Evolutionary conservation across 2,113 vertebrate genomes (phyloP).

Genomic region (Isichthys henryi): DNA sequence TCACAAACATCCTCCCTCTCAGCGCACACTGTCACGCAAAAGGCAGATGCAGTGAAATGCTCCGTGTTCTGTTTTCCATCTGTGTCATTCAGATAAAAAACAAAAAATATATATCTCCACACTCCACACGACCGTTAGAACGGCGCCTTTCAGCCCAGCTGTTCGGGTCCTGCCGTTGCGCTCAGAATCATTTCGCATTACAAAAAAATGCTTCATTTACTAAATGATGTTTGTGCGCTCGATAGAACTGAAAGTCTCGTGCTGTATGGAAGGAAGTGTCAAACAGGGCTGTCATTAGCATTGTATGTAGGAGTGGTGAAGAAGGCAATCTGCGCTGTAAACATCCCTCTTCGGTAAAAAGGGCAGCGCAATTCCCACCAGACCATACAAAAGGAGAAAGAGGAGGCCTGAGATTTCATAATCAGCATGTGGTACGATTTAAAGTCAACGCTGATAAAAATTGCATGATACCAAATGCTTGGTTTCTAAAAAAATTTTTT

Average conservation of each 20-base stretch:
- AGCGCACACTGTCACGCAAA: slow-evolving; percentile 28
- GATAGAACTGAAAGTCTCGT: not conserved
- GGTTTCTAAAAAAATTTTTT: not conserved
- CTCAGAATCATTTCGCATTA: not conserved
- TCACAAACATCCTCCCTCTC: slow-evolving; percentile 37
- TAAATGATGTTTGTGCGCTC: not conserved
- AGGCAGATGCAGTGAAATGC: not conserved
- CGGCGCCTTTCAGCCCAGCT: not conserved
- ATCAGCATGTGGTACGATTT: not conserved
- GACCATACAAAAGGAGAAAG: not conserved
- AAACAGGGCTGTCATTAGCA: not conserved
- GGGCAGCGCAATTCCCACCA: not conserved
- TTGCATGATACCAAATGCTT: slow-evolving; percentile 1
- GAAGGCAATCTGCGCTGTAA: not conserved
- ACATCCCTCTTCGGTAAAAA: slow-evolving; percentile 5
- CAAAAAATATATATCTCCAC: not conserved
- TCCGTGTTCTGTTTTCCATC: not conserved
- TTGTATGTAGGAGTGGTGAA: slow-evolving; percentile 1
- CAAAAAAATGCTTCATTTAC: not conserved
- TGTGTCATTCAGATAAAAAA: not conserved
- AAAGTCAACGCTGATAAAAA: not conserved
- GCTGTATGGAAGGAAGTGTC: not conserved
- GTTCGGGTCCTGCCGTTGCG: not conserved
- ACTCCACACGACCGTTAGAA: not conserved
- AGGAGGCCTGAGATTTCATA: not conserved